Evolutionary conservation across 2,797 vertebrate species (phyloP).

Genomic region (Phataginus tricuspis): DNA sequence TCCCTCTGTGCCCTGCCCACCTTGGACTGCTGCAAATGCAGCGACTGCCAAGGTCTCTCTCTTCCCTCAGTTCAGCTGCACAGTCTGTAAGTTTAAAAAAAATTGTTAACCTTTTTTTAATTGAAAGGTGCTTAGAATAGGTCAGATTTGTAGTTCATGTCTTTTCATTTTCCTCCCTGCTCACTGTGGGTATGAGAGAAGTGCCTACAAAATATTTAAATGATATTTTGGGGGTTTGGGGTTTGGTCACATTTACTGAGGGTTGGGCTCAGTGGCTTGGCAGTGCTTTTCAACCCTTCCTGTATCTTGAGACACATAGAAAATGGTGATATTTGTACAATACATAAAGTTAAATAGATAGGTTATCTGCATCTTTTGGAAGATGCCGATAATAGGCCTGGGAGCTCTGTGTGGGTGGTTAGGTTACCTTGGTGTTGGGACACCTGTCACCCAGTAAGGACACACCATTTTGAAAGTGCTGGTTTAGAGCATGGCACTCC

Average conservation of each 20-base stretch:
- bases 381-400: background rate
- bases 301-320: background rate
- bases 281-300: background rate
- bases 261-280: background rate
- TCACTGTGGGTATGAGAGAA: background rate
- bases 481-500: background rate
- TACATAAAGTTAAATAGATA: background rate
- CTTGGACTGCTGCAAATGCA: background rate
- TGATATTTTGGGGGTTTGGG: background rate
- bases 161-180: slow-evolving; percentile 2
- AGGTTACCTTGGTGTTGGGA: background rate
- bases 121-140: background rate
- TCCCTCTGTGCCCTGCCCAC: background rate
- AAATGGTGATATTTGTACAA: background rate
- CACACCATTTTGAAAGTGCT: background rate
- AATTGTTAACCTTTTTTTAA: background rate
- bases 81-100: background rate
- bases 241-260: slow-evolving; percentile 1
- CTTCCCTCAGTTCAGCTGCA: background rate
- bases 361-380: background rate
- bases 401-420: background rate
- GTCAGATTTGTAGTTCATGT: background rate
- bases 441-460: background rate
- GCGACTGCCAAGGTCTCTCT: background rate
- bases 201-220: background rate